phyloP scores from a whole-genome alignment of 2,888 invertebrate species.

The Argyresthia albistria region DNA sequence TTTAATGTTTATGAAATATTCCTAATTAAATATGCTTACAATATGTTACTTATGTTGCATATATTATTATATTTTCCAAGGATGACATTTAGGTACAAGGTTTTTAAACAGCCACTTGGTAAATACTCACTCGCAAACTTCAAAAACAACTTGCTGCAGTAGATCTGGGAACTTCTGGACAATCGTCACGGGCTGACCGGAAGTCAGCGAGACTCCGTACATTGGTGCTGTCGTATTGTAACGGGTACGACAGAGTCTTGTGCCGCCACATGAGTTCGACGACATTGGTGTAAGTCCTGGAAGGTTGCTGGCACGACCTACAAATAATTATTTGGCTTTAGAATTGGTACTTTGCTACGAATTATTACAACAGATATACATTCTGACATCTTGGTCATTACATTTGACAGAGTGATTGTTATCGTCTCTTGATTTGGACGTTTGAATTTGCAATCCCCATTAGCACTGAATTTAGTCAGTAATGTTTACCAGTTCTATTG shows the following conservation, averaged over 20 bases:
- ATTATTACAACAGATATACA: neutral
- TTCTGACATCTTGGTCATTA: too few species aligned
- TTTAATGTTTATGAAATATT: too few species aligned
- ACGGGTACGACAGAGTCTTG: constrained; percentile 87
- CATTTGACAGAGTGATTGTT: too few species aligned
- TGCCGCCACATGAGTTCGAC: constrained; percentile 69
- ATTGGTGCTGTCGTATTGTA: constrained; percentile 95
- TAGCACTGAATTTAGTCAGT: neutral
- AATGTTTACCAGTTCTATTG: constrained; percentile 47
- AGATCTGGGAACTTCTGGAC: constrained; percentile 95
- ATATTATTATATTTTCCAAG: too few species aligned
- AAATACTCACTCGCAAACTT: constrained; percentile 88
- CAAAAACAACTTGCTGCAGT: constrained; percentile 92
- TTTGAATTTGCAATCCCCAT: too few species aligned
- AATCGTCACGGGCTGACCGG: constrained; percentile 93
- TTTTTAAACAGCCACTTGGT: neutral
- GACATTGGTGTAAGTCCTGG: constrained; percentile 28
- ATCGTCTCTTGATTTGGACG: too few species aligned
- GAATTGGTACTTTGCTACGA: neutral
- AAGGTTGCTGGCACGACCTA: constrained; percentile 45
- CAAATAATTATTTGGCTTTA: constrained; percentile 14
- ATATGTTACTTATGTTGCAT: too few species aligned
- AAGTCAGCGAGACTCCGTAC: constrained; percentile 94
- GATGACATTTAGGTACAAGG: neutral
- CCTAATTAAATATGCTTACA: too few species aligned